Base-by-base conservation (phyloP, 2,888 invertebrate species). In the Chorisops tibialis region DNA sequence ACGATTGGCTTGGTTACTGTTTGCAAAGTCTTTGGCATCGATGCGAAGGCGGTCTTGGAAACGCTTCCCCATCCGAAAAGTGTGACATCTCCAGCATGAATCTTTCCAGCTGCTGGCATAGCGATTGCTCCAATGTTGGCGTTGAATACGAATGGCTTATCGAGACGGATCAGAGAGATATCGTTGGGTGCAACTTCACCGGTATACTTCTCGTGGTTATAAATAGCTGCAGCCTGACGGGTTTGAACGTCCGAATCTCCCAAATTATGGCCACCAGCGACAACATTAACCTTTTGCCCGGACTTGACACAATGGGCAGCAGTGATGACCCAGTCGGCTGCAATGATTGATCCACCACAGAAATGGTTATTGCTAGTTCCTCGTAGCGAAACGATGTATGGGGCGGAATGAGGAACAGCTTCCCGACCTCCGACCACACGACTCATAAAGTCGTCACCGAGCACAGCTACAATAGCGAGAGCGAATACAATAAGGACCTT, bases 131-230 rank as follows among this genome's bases (percentile, higher is more conserved):
- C 69, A 4, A 80, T 75, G 12, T 61, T 63, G 9, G 72, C 66
- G 58, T 73, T 74, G 63, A 75, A 74, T 11, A 62, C 62, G 35
- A 77, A 72, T 2, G 74, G 65, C 41, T 68, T 54, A 18, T 66
- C 68, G 9, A 74, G 68, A 64, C 72, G 73, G 60, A 85, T 66
- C 1, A 85, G 59, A 24, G 82, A 84, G 66, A 85, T 82, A 68
- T 85, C 85, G 67, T 80, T 79, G 62, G 78, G 78, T 16, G 75
- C 78, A 12, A 78, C 75, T 3, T 74, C 74, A 12, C 79, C 79
- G 39, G 6, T 22, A 65, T 68, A 76, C 2, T 21, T 2, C 39
- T 71, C 70, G 64, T 81, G 80, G 1, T 75, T 68, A 21, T 70
- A 67, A 18, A 72, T 69, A n/a, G 68, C 71, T 4, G 68, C 70